These are phyloP conservation scores for Agapostemon virescens DNA, from an alignment of 2,888 invertebrate species.

Conservation along the genomic window DNA sequence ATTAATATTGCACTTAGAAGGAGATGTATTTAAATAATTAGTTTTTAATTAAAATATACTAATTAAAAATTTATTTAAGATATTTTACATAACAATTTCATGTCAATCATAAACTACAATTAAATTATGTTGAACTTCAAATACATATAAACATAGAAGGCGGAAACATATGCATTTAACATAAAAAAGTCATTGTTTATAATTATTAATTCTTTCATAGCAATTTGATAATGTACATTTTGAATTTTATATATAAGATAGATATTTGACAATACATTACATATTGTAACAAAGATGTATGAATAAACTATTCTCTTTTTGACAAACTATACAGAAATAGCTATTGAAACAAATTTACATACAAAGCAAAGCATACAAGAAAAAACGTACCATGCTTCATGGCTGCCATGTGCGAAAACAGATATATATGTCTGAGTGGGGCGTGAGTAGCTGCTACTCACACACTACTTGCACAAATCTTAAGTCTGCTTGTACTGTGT, in stretches of 20 bases:
- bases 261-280: background rate
- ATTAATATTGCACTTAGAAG: slow-evolving; percentile 11
- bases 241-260: slow-evolving; percentile 14
- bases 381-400: slow-evolving; percentile 82
- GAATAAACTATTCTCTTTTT: slow-evolving; percentile 8
- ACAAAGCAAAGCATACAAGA: slow-evolving; percentile 71
- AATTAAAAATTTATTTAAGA: slow-evolving; percentile 16
- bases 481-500: slow-evolving; percentile 78
- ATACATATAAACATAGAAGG: slow-evolving; percentile 13
- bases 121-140: slow-evolving; percentile 1
- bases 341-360: slow-evolving; percentile 56
- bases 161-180: slow-evolving; percentile 1
- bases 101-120: background rate
- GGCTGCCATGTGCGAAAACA: slow-evolving; percentile 81
- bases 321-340: slow-evolving; percentile 26
- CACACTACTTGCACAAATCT: slow-evolving; percentile 76
- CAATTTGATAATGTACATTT: background rate
- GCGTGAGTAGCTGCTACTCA: slow-evolving; percentile 76
- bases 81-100: slow-evolving; percentile 28
- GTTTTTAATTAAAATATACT: background rate
- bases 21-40: slow-evolving; percentile 14
- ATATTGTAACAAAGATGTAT: slow-evolving; percentile 11
- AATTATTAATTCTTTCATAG: slow-evolving; percentile 8
- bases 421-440: slow-evolving; percentile 71
- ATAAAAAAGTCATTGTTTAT: background rate